phyloP scores from a whole-genome alignment of 2,888 invertebrate species.

The Gymnoscelis rufifasciata region DNA sequence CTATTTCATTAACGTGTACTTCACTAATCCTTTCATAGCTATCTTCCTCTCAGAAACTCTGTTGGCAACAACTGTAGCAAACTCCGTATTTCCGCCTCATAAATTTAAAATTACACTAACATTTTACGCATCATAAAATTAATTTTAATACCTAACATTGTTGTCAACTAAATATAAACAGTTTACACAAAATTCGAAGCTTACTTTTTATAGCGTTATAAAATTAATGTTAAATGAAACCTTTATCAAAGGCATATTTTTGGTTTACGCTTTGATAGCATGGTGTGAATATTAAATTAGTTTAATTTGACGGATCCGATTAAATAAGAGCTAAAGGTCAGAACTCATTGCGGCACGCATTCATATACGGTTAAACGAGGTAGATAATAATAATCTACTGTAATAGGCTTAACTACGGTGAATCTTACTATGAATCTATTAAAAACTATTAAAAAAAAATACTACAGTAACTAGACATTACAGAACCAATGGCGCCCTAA shows the following conservation, averaged over 20 bases:
- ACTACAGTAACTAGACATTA: too few species aligned
- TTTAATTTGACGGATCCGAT: constrained; percentile 15
- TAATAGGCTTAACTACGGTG: too few species aligned
- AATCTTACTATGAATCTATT: too few species aligned
- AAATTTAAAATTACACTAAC: not conserved
- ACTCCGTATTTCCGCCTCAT: not conserved
- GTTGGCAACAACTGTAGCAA: not conserved
- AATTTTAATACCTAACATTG: constrained; percentile 13
- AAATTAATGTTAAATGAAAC: constrained; percentile 25
- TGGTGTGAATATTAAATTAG: constrained; percentile 25
- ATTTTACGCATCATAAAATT: constrained; percentile 12
- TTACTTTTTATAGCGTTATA: constrained; percentile 22
- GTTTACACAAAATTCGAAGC: constrained; percentile 10
- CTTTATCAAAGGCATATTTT: constrained; percentile 18
- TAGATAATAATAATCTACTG: too few species aligned
- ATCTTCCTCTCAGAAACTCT: too few species aligned
- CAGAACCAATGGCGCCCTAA: too few species aligned
- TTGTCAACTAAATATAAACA: constrained; percentile 13
- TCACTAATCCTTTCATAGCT: too few species aligned
- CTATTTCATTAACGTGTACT: too few species aligned
- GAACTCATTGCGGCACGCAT: not conserved
- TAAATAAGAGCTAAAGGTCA: constrained; percentile 11
- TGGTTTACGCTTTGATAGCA: constrained; percentile 16
- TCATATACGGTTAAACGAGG: too few species aligned
- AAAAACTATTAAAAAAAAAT: too few species aligned